These are phyloP conservation scores for Bucco capensis DNA, from an alignment of 2,113 vertebrate species.

Conservation along the genomic window DNA sequence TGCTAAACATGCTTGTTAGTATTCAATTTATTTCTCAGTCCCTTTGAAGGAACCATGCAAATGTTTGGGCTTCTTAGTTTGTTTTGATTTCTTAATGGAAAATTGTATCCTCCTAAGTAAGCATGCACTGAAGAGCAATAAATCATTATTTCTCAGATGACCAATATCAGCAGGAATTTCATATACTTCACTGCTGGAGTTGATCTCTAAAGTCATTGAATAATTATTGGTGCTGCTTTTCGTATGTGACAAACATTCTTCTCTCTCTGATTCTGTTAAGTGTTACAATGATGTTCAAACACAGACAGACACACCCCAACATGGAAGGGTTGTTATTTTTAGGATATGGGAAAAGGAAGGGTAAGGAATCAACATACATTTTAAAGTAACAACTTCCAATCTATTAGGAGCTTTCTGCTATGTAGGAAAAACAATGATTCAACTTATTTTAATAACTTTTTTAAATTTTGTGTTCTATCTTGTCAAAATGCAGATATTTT, in stretches of 20 bases:
- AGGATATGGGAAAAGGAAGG: neutral
- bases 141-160: slow-evolving; percentile 80
- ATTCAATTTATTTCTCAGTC: slow-evolving; percentile 61
- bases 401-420: neutral
- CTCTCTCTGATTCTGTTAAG: slow-evolving; percentile 42
- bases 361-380: neutral
- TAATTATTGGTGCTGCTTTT: slow-evolving; percentile 77
- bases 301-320: neutral
- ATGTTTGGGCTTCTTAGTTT: slow-evolving; percentile 61
- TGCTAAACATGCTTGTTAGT: slow-evolving; percentile 59
- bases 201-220: slow-evolving; percentile 79
- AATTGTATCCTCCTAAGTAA: slow-evolving; percentile 70
- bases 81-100: slow-evolving; percentile 70
- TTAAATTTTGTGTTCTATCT: neutral
- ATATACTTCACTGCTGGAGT: slow-evolving; percentile 73
- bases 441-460: neutral
- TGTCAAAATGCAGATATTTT: neutral
- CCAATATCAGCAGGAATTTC: slow-evolving; percentile 75
- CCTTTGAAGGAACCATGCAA: slow-evolving; percentile 53
- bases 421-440: neutral
- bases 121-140: slow-evolving; percentile 70
- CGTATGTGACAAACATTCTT: slow-evolving; percentile 63
- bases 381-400: neutral
- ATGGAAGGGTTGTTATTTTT: slow-evolving; percentile 7
- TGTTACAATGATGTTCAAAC: slow-evolving; percentile 18